Evolutionary conservation across 2,113 vertebrate species (phyloP), one percentile per base, ranked within the genome.

Genomic region (Coptodon bakossiorum): DNA sequence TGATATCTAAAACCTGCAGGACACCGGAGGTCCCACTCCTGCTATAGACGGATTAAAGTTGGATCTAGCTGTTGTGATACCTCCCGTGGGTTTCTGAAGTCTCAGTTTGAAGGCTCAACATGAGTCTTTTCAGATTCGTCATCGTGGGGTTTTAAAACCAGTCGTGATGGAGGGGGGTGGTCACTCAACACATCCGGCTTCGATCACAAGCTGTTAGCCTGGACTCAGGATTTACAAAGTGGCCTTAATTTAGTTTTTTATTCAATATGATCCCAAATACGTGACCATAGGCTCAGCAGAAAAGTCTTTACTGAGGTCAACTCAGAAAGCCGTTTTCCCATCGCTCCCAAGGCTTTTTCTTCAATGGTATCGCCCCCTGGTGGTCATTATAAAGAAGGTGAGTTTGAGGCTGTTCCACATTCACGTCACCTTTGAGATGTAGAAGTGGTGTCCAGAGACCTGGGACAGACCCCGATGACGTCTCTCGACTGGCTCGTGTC

Each of bases 81-180:
- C 1, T 5, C 12, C 17, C 31, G 36, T 17, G 36, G 9, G 61
- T 68, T 38, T 68, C 61, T 68, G 36, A 68, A 40, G 63, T 5
- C 2, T 22, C 1, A 7, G 36, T 8, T 24, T 22, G 61, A 22
- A 0, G 63, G 3, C 34, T 7, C 31, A 19, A 66, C 9, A 7
- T 38, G 63, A 38, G 61, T n/a, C 31, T 66, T 66, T 66, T 66
- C 10, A 38, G 31, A 36, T 36, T 36, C 29, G 59, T 63, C 59
- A 34, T 63, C 16, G 2, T 24, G n/a, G n/a, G 22, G 52, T 3
- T 53, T 53, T n/a, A n/a, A 53, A 53, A 53, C 19, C 52, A n/a
- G 52, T 2, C 9, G 5, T 22, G 19, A n/a, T 52, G n/a, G 19
- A 9, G 52, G 10, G 16, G 19, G 40, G 40, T 2, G 5, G 12